Base-by-base conservation (phyloP, 2,797 vertebrate genomes). In the Stomatorhinus walkeri region DNA sequence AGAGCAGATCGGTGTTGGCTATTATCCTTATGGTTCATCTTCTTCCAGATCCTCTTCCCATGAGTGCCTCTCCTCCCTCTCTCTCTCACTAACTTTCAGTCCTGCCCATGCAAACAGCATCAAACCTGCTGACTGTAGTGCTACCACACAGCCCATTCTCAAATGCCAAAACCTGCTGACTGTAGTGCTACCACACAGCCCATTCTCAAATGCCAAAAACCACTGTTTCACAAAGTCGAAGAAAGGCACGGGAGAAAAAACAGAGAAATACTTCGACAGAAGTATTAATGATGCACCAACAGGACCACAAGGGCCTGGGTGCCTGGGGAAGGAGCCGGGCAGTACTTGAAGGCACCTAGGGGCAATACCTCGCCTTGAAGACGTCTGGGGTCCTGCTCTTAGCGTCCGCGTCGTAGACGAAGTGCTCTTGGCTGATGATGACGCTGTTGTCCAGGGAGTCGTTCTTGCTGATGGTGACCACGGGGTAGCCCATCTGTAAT, bases 401-500 rank as follows among this genome's bases (percentile, higher is more conserved):
- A 90, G 93, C 93, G 88, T 97, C 96, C 87, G 95, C 94, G 72
- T 97, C 96, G 83, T 98, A 99, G 94, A 99, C 95, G 93, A 99
- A 99, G 93, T 97, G 98, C 87, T 98, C 96, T 92, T 99, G 98
- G 91, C 89, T 96, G 93, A 99, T 94, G 72, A 93, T 94, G 93
- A 99, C 93, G 91, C 94, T 93, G 90, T 94, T 96, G 90, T 96
- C 96, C 87, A 95, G 93, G 61, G 96, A 97, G 93, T 96, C 96
- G 93, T 98, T 98, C 95, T 97, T 97, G 94, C 95, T 95, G 93
- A 99, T 95, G 92, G 97, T 98, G 88, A 99, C 94, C 51, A 99
- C 97, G 5, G 98, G 98, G 92, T 99, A 99, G 54, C 98, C 98
- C 98, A 98, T 99, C 91, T 99, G 98, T 14, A 99, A 96, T 9